Percentiles rank a stretch among this genome's conserved stretches.
phyloP scores from a whole-genome alignment of 2,797 vertebrate genomes.

The Cichlasoma orientale region DNA sequence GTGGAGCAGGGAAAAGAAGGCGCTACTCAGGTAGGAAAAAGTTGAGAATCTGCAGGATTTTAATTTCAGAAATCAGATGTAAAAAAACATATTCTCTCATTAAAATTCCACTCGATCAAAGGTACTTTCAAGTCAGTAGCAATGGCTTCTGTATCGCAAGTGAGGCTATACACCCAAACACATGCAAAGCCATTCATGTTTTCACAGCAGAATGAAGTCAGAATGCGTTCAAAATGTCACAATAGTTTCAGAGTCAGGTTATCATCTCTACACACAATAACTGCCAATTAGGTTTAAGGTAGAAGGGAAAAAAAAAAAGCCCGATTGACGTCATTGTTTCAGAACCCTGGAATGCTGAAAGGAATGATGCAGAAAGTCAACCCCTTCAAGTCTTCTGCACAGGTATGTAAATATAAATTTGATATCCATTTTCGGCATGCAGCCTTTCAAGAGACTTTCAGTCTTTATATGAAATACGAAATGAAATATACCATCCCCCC shows the following conservation, averaged over 20 bases:
- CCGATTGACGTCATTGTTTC: slow-evolving; percentile 1
- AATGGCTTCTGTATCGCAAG: no score
- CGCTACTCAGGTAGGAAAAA: slow-evolving; percentile 47
- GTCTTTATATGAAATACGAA: not conserved
- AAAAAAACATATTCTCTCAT: not conserved
- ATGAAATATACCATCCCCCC: no score
- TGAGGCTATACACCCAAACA: not conserved
- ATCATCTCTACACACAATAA: not conserved
- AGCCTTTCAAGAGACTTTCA: no score
- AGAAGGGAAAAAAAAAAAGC: no score
- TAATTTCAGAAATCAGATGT: not conserved
- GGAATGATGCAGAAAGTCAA: slow-evolving; percentile 69
- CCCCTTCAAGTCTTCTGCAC: slow-evolving; percentile 61
- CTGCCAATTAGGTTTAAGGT: no score
- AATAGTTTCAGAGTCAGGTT: not conserved
- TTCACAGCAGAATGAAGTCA: not conserved
- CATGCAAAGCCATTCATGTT: not conserved
- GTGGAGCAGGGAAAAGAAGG: slow-evolving; percentile 26
- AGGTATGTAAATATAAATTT: slow-evolving; percentile 28
- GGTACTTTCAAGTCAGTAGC: not conserved
- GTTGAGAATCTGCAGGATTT: not conserved
- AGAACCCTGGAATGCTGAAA: slow-evolving; percentile 57
- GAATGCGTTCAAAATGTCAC: not conserved
- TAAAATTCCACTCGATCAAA: not conserved
- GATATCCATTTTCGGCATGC: not conserved